Evolutionary conservation across 2,888 invertebrate species (phyloP), one percentile per base, ranked within the genome.

Genomic region (Liodrosophila aerea): DNA sequence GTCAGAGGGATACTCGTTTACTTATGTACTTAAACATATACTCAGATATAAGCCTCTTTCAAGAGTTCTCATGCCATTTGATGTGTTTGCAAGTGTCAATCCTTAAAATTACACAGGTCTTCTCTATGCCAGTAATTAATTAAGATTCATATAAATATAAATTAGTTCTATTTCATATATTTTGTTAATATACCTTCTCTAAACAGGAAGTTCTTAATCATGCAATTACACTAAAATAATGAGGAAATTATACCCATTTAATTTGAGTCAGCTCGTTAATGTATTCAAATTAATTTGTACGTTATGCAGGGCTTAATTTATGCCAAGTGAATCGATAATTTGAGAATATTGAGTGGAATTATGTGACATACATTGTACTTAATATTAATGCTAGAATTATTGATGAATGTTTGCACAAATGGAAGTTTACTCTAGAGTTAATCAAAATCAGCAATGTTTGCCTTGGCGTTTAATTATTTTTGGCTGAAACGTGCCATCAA

Each of bases 401-500:
- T 50, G 9, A 5, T 9, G 30, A 16, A 8, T 44, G 40, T 43
- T 60, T 54, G 39, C 46, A 44, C 52, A 22, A 33, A 71, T 49
- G 59, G 16, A 64, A 50, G 58, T 61, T 58, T 34, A n/a, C 33
- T 29, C 12, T 60, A n/a, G 45, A 76, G 73, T 65, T 73, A 65
- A 81, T 80, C 65, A 80, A 60, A 72, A 58, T 58, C 53, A 57
- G 27, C 49, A 47, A 43, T 37, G 36, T 64, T 72, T 80, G 53
- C 51, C 50, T 30, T 57, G 43, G 13, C 49, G 54, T 57, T 56
- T 61, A 81, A 73, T 73, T 76, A 68, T 64, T 61, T 22, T 67
- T 74, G 53, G 64, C 49, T 60, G 34, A 41, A 47, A 76, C 80
- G 76, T 76, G 65, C 57, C 69, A 59, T 58, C 67, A 76, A 73